Base-by-base conservation (phyloP, 1,140 invertebrate genomes). In the Bactericera cockerelli region DNA sequence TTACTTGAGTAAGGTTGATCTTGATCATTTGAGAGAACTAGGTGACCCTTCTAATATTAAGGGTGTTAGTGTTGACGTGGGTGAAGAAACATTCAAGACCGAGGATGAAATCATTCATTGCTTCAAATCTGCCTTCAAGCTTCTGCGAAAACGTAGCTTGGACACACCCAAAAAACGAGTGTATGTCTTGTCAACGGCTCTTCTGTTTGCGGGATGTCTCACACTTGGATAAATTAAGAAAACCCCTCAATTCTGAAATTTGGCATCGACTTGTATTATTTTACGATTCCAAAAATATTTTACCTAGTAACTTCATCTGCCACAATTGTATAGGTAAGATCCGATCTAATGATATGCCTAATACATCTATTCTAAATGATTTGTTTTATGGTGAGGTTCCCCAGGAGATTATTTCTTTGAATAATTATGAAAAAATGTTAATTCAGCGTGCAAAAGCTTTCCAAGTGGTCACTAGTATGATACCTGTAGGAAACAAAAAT, bases 401-500 rank as follows among this genome's bases (percentile, higher is more conserved):
- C 11, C 2, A 62, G n/a, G 61, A 61, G 60, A 59, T 69, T 57
- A 10, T 13, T 38, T 14, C 10, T 16, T 60, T 68, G 39, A 67
- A 68, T 62, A 55, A 62, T 21, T 65, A 60, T 55, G 66, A 68
- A 61, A 65, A 66, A 62, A 64, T 66, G 2, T 57, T 68, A 56
- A 68, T 69, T 26, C 67, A 70, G 61, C 38, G 66, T 64, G 69
- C 66, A 11, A 70, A 70, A 64, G 66, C 67, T 22, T 69, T 69
- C 59, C 66, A 70, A 65, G 61, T 62, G n/a, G 63, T 71, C 24
- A 58, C 65, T 28, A 62, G 62, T 58, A 66, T 67, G 62, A 54
- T 49, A 25, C 62, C 69, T 2, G 65, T 68, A 8, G 49, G 60
- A 11, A 68, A 67, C 26, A 70, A 67, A 53, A 67, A 67, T 61